Percentiles rank a stretch among this genome's conserved stretches.
Evolutionary conservation across 2,797 vertebrate genomes (phyloP).

Genomic region (Myiotriccus ornatus): DNA sequence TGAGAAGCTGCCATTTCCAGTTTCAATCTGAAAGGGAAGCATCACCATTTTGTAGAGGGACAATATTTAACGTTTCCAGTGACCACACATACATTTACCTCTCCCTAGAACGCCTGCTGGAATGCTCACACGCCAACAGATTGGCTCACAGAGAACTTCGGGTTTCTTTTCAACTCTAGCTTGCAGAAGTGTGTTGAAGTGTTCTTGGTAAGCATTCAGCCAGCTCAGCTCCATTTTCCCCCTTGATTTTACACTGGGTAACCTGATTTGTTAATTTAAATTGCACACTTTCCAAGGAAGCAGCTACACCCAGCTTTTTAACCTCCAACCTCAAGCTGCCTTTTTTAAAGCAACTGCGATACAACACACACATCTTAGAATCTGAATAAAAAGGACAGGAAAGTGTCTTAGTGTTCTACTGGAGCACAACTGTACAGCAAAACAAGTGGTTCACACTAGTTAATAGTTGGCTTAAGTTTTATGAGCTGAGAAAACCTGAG

Average conservation of each 20-base stretch:
- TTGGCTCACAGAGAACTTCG: neutral
- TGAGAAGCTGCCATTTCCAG: neutral
- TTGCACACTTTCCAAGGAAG: neutral
- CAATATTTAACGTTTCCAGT: neutral
- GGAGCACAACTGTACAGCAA: neutral
- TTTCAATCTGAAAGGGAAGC: neutral
- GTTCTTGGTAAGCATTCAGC: neutral
- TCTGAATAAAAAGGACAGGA: neutral
- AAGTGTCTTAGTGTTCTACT: neutral
- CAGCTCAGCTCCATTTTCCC: neutral
- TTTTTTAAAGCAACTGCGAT: neutral
- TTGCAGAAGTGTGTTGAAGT: neutral
- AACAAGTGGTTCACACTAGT: neutral
- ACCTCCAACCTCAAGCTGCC: neutral
- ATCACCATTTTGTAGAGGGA: neutral
- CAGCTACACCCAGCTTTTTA: neutral
- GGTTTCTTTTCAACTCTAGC: neutral
- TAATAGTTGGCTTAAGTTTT: neutral
- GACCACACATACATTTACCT: neutral
- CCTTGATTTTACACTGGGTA: neutral
- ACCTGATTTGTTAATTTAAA: constrained; percentile 2
- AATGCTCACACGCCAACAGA: neutral
- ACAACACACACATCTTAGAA: neutral
- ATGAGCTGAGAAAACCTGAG: neutral
- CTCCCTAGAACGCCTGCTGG: neutral